Evolutionary conservation across 2,797 vertebrate species (phyloP), one percentile per base, ranked within the genome.

Genomic region (Mormyrus hasselquistii): DNA sequence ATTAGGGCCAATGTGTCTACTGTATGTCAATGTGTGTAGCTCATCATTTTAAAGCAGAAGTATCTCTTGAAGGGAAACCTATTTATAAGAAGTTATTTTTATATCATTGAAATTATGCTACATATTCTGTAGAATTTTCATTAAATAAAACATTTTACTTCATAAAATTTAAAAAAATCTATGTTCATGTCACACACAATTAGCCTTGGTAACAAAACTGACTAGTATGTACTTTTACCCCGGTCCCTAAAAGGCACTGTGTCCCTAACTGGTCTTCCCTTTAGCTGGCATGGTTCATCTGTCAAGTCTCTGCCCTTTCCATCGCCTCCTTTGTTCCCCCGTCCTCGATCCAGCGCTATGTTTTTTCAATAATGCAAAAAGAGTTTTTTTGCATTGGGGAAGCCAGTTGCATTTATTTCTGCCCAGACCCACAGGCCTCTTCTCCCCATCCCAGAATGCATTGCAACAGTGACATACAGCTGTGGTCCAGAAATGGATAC

Each of bases 321-420:
- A 87, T 90, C 84, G 38, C 90, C 65, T 38, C 88, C 90, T 62
- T 49, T 89, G 1, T 69, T 86, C 90, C 90, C 90, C 65, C 89
- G 88, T 90, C 88, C 50, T 89, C 83, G 59, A 50, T 84, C 65
- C 88, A 90, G 62, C 55, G 50, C 50, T 65, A 83, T 87, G 52
- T 50, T 41, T 84, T 52, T 34, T 53, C 25, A 29, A 53, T 91
- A 90, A 90, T 90, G 91, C 93, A 91, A 55, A 88, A 90, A 90
- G 93, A 90, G 91, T 86, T 76, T 44, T 92, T 90, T 91, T 90
- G 88, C 90, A 65, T 91, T 90, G 90, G 34, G 91, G 49, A 76
- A 88, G 88, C 87, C 86, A 89, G 91, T 95, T 91, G 90, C 93
- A 93, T 94, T 93, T 93, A 93, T 95, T 95, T 94, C 91, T 93